Percentiles rank a stretch among this genome's conserved stretches.
Evolutionary conservation across 1,140 invertebrate genomes (phyloP).

Genomic region (Drosophila ananassae): DNA sequence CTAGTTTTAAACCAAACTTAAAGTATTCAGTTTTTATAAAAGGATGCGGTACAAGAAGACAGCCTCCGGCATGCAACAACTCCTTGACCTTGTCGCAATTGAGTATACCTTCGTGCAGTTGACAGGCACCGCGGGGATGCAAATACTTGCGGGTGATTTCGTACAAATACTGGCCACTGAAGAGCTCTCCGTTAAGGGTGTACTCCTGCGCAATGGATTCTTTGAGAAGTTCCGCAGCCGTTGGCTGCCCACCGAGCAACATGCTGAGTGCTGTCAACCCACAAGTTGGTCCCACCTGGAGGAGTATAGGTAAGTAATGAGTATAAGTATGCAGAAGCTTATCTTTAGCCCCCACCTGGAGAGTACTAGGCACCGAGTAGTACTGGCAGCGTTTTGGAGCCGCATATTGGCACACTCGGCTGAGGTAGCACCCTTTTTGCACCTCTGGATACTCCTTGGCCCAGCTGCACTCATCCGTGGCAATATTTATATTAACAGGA

Average conservation of each 20-base stretch:
- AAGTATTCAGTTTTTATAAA: conserved; percentile 40
- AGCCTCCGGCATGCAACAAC: conserved; percentile 72
- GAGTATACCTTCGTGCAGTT: conserved; percentile 68
- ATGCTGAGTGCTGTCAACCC: conserved; percentile 92
- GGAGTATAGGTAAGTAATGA: neutral
- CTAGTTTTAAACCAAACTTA: neutral
- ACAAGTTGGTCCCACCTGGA: conserved; percentile 88
- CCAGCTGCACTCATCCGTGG: conserved; percentile 81
- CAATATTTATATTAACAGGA: neutral
- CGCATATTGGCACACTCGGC: conserved; percentile 80
- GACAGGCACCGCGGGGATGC: conserved; percentile 16
- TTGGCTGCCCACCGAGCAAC: conserved; percentile 87
- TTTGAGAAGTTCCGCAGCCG: conserved; percentile 86
- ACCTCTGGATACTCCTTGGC: conserved; percentile 83
- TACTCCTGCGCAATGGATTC: conserved; percentile 87
- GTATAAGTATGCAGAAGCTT: neutral
- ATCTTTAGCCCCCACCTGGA: conserved; percentile 45
- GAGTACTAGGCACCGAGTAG: conserved; percentile 47
- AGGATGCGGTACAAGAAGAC: conserved; percentile 86
- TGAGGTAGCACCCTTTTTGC: conserved; percentile 84
- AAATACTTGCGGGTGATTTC: conserved; percentile 50
- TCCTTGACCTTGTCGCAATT: conserved; percentile 80
- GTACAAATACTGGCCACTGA: conserved; percentile 90
- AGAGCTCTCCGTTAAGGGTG: conserved; percentile 93
- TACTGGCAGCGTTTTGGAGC: conserved; percentile 64